phyloP scores from a whole-genome alignment of 1,140 invertebrate species.

The Sogatella furcifera region DNA sequence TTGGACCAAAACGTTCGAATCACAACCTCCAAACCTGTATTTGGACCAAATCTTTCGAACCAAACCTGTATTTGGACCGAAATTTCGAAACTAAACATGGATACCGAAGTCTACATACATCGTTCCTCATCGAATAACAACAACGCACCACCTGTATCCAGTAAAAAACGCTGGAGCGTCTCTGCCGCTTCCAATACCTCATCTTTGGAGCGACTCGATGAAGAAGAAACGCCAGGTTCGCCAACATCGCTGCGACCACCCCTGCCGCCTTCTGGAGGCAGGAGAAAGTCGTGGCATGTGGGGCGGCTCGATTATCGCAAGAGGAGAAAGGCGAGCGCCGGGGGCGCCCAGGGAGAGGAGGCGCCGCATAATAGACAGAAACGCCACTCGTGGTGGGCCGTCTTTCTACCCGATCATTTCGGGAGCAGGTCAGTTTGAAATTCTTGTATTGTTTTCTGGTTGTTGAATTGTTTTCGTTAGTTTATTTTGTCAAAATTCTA shows the following conservation, averaged over 20 bases:
- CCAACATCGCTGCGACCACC: not conserved
- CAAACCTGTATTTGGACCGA: constrained; percentile 16
- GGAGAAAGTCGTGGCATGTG: constrained; percentile 59
- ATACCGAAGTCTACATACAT: constrained; percentile 19
- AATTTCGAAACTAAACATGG: constrained; percentile 24
- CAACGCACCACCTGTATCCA: constrained; percentile 21
- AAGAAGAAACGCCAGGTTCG: constrained; percentile 11
- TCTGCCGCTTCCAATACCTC: constrained; percentile 30
- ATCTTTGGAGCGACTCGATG: constrained; percentile 33
- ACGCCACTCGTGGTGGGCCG: constrained; percentile 74
- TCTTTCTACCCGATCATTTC: constrained; percentile 59
- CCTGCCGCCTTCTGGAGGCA: constrained; percentile 26
- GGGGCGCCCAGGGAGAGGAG: constrained; percentile 23
- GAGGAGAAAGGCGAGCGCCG: constrained; percentile 6
- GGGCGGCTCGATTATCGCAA: constrained; percentile 40
- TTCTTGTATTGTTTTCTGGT: not conserved
- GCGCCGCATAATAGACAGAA: constrained; percentile 50
- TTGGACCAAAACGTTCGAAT: too few species aligned
- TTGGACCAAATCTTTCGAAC: too few species aligned
- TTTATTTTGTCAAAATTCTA: too few species aligned
- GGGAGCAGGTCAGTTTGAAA: constrained; percentile 18
- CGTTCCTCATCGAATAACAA: constrained; percentile 15
- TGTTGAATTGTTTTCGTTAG: too few species aligned
- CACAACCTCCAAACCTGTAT: too few species aligned
- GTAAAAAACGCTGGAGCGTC: constrained; percentile 32